Evolutionary conservation across 2,888 invertebrate genomes (phyloP).

Genomic region (Scaeva pyrastri): DNA sequence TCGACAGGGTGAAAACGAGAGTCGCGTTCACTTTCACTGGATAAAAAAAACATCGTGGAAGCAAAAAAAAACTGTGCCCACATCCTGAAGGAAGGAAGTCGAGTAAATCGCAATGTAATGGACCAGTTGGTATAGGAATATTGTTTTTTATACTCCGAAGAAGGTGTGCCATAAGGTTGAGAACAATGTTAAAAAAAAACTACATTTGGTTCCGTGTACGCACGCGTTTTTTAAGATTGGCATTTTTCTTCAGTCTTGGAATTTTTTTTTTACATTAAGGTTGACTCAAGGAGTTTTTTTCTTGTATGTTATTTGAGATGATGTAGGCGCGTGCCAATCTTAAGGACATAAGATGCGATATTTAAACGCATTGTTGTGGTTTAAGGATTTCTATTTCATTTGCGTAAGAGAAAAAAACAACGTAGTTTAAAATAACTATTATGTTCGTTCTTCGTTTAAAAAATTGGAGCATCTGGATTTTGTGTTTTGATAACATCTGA

Average conservation of each 20-base stretch:
- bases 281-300: slow-evolving; percentile 18
- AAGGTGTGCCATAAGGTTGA: slow-evolving; percentile 67
- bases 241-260: slow-evolving; percentile 39
- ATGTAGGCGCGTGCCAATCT: slow-evolving; percentile 66
- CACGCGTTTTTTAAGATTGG: slow-evolving; percentile 55
- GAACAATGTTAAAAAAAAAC: slow-evolving; percentile 15
- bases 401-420: slow-evolving; percentile 49
- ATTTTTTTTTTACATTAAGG: slow-evolving; percentile 27
- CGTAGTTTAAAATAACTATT: neutral
- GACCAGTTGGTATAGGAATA: slow-evolving; percentile 70
- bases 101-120: slow-evolving; percentile 57
- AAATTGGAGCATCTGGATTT: slow-evolving; percentile 42
- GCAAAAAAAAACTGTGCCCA: slow-evolving; percentile 3
- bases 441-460: neutral
- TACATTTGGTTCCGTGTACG: slow-evolving; percentile 36
- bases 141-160: slow-evolving; percentile 1
- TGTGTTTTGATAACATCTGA: slow-evolving; percentile 51
- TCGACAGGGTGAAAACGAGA: slow-evolving; percentile 66
- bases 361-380: slow-evolving; percentile 60
- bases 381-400: slow-evolving; percentile 49
- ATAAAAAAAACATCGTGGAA: slow-evolving; percentile 13
- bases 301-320: slow-evolving; percentile 61
- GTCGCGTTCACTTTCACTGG: slow-evolving; percentile 66
- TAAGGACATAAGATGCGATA: slow-evolving; percentile 62
- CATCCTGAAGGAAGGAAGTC: slow-evolving; percentile 58